A percentile compares a stretch with the other conserved stretches of the same genome.
Conservation (phyloP, 2,888 invertebrate species). For the Drosophila quinaria region DNA sequence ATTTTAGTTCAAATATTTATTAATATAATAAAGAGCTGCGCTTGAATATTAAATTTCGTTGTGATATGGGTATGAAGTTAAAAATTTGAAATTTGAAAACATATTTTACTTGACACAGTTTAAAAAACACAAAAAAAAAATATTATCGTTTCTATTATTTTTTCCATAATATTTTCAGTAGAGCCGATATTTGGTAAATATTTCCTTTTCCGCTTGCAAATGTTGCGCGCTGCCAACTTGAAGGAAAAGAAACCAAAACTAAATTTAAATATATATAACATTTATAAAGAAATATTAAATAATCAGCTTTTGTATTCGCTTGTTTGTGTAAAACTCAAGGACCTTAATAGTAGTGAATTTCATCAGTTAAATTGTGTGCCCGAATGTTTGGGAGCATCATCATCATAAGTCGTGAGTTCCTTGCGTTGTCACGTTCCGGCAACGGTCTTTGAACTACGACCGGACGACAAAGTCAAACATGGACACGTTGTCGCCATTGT, state of each 20-base stretch:
- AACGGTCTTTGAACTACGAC: conserved; percentile 14
- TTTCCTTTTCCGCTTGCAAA: conserved; percentile 50
- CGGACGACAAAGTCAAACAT: conserved; percentile 68
- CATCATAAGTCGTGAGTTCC: conserved; percentile 59
- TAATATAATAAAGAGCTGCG: too few relatives aligned
- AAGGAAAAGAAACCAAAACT: neutral
- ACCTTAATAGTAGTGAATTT: conserved; percentile 10
- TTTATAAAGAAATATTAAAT: conserved; percentile 77
- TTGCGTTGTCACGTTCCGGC: conserved; percentile 74
- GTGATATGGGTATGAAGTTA: too few relatives aligned
- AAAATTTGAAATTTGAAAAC: too few relatives aligned
- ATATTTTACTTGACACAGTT: too few relatives aligned
- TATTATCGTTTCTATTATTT: too few relatives aligned
- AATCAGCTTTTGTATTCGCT: conserved; percentile 65
- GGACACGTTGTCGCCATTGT: conserved; percentile 59
- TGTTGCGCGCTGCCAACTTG: conserved; percentile 26
- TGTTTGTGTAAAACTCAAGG: conserved; percentile 19
- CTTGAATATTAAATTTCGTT: too few relatives aligned
- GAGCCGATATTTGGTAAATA: conserved; percentile 44
- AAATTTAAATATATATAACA: conserved; percentile 48
- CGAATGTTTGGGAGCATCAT: conserved; percentile 31
- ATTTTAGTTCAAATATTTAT: too few relatives aligned
- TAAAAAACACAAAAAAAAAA: too few relatives aligned
- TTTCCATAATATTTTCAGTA: neutral
- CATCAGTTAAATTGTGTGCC: conserved; percentile 3